Percentiles rank a stretch among this genome's conserved stretches.
These are phyloP conservation scores for Mesaphorura yosii DNA, from an alignment of 1,140 invertebrate species.

Conservation along the genomic window DNA sequence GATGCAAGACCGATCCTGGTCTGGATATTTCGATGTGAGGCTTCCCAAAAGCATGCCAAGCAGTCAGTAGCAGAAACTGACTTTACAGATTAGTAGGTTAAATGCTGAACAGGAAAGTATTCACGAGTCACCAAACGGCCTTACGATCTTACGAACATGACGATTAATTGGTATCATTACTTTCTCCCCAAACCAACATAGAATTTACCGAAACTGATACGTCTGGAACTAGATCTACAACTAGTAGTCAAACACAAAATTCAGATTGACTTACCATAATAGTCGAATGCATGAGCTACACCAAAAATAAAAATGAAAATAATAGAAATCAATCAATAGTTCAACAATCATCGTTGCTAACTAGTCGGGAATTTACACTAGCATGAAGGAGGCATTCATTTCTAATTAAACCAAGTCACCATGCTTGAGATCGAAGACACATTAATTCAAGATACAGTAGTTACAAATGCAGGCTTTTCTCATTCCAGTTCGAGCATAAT, in stretches of 20 bases:
- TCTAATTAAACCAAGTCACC: background rate
- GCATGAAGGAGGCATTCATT: background rate
- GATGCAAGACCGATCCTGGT: background rate
- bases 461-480: no score
- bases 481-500: no score
- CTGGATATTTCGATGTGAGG: conserved; percentile 13
- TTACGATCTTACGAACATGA: no score
- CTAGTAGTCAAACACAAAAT: conserved; percentile 25
- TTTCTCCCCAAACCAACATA: no score
- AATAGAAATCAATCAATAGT: conserved; percentile 25
- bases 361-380: background rate
- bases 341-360: background rate
- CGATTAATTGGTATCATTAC: no score
- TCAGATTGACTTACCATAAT: conserved; percentile 86
- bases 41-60: conserved; percentile 6
- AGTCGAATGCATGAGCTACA: conserved; percentile 91
- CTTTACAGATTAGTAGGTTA: no score
- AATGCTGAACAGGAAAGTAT: no score
- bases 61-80: no score
- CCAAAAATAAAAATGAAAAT: conserved; percentile 45
- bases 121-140: no score
- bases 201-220: background rate
- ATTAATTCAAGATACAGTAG: no score
- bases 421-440: no score
- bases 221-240: background rate